These are phyloP conservation scores for Odontesthes bonariensis DNA, from an alignment of 2,113 vertebrate genomes.

Conservation along the genomic window DNA sequence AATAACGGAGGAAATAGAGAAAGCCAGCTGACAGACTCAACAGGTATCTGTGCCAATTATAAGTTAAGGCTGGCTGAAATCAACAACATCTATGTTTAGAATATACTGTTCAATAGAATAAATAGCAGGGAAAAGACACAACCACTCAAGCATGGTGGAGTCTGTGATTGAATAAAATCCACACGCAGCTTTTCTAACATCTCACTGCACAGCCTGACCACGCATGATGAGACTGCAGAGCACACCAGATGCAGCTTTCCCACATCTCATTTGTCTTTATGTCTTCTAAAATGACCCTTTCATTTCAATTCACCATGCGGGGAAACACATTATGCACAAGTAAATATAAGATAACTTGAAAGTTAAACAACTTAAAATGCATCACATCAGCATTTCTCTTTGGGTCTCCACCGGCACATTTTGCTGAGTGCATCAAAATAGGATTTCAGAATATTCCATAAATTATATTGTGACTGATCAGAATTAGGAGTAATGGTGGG, in stretches of 20 bases:
- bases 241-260: slow-evolving; percentile 39
- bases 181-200: slow-evolving; percentile 20
- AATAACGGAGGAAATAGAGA: slow-evolving; percentile 43
- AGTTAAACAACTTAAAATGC: slow-evolving; percentile 30
- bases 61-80: neutral
- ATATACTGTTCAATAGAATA: neutral
- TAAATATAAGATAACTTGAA: slow-evolving; percentile 27
- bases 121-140: neutral
- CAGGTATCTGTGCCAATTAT: slow-evolving; percentile 28
- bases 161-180: slow-evolving; percentile 14
- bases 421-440: slow-evolving; percentile 53
- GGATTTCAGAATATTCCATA: slow-evolving; percentile 26
- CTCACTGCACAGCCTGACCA: slow-evolving; percentile 24
- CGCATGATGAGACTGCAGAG: slow-evolving; percentile 26
- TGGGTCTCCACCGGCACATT: neutral
- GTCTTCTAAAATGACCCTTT: slow-evolving; percentile 39
- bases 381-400: slow-evolving; percentile 39
- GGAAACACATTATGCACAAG: slow-evolving; percentile 25
- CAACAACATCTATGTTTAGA: slow-evolving; percentile 15
- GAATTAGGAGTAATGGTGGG: neutral
- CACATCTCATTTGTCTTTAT: slow-evolving; percentile 51
- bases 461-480: neutral
- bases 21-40: slow-evolving; percentile 24
- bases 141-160: neutral
- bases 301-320: slow-evolving; percentile 15